Base-by-base conservation (phyloP, 2,113 vertebrate genomes). In the Climacteris rufus region DNA sequence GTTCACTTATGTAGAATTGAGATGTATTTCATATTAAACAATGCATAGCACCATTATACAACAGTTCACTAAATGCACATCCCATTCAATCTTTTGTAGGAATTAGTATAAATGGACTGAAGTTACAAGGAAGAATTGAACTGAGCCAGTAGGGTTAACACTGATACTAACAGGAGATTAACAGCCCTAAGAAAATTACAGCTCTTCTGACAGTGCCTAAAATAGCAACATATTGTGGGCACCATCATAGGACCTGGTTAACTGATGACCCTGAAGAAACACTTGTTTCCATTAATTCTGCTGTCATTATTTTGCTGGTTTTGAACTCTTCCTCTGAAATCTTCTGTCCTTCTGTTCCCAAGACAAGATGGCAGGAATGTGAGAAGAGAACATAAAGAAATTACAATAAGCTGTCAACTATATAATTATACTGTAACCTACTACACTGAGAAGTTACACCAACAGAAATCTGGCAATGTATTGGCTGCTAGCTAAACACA, bases 61-160 rank as follows among this genome's bases (percentile, higher is more conserved):
- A 96, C 88, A 93, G 92, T 96, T 93, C 86, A 95, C 87, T 96
- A 91, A 87, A 96, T 94, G 92, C 83, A 95, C 89, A 96, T 96
- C 92, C 95, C 94, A 93, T 90, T 91, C 87, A 95, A 94, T 83
- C 86, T 92, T 93, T 90, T 89, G 90, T 85, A 83, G 80, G 88
- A 95, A 87, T 92, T 92, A 63, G 85, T 95, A 90, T 89, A 93
- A 87, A 72, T 93, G 95, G 91, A 97, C 94, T 96, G 87, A 96
- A 96, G 91, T 57, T 83, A 93, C 94, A 96, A 90, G 82, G 95
- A 97, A 94, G 94, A 85, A 71, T 83, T 91, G 79, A 50, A 93
- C 77, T 94, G 84, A 93, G 75, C 71, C 90, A 83, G 50, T 47
- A 91, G 87, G 76, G 79, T 70, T 89, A 72, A 91, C 81, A 91